These are phyloP conservation scores for Pyrrhia umbra DNA, from an alignment of 2,888 invertebrate species.

Conservation along the genomic window DNA sequence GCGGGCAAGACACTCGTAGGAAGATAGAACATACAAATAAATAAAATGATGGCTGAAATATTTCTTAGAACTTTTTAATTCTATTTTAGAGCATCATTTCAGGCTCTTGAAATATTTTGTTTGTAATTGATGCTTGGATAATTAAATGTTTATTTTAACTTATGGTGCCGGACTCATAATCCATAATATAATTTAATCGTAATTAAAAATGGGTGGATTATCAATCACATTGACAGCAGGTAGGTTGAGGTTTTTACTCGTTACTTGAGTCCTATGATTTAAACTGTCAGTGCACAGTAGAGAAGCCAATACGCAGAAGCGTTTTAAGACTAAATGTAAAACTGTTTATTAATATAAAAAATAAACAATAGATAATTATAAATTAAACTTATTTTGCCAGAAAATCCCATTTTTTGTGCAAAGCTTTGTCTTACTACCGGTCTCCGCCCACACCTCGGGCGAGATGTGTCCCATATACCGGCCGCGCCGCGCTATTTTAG, in stretches of 20 bases:
- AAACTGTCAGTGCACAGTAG: too few species aligned
- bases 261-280: too few species aligned
- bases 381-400: background rate
- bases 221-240: too few species aligned
- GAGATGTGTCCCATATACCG: constrained; percentile 64
- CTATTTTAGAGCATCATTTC: background rate
- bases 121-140: background rate
- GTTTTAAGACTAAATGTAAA: too few species aligned
- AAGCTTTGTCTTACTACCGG: constrained; percentile 37
- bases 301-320: too few species aligned
- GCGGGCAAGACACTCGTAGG: background rate
- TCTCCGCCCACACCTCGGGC: constrained; percentile 59
- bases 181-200: too few species aligned
- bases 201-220: too few species aligned
- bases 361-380: too few species aligned
- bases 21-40: constrained; percentile 4
- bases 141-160: too few species aligned
- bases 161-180: too few species aligned
- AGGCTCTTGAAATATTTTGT: background rate
- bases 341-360: too few species aligned
- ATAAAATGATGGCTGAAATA: background rate
- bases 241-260: too few species aligned
- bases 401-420: background rate
- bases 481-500: constrained; percentile 56
- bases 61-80: background rate